Evolutionary conservation across 1,140 invertebrate genomes (phyloP).

Genomic region (Lepidurus couesii): DNA sequence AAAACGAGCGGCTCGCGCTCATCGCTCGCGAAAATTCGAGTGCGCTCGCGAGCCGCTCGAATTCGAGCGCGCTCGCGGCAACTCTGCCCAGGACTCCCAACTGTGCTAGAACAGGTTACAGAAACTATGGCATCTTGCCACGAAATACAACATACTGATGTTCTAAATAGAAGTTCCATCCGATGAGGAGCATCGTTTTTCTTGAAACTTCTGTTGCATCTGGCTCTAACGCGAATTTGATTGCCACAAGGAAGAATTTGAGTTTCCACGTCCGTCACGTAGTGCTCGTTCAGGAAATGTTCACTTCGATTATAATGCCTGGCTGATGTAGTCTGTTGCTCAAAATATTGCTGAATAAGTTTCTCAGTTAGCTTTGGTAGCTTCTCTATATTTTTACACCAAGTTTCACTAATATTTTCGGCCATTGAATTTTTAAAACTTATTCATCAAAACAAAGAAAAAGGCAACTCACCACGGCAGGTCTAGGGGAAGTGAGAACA

Average conservation of each 20-base stretch:
- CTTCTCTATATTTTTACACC: not conserved
- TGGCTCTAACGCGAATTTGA: too few species aligned
- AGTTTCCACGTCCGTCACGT: not conserved
- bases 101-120: too few species aligned
- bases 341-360: constrained; percentile 26
- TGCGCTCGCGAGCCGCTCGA: too few species aligned
- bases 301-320: constrained; percentile 25
- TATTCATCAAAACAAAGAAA: not conserved
- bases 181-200: too few species aligned
- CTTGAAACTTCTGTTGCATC: too few species aligned
- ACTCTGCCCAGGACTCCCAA: too few species aligned
- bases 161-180: too few species aligned
- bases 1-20: too few species aligned
- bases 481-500: not conserved
- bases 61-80: too few species aligned
- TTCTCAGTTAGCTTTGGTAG: constrained; percentile 17
- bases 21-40: too few species aligned
- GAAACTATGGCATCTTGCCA: too few species aligned
- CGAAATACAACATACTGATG: too few species aligned
- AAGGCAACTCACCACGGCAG: not conserved
- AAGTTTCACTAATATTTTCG: not conserved
- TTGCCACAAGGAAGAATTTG: not conserved
- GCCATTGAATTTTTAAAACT: not conserved
- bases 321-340: not conserved
- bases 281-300: constrained; percentile 24